Conservation (phyloP, 2,797 vertebrate species). For the Hyperoplus immaculatus region DNA sequence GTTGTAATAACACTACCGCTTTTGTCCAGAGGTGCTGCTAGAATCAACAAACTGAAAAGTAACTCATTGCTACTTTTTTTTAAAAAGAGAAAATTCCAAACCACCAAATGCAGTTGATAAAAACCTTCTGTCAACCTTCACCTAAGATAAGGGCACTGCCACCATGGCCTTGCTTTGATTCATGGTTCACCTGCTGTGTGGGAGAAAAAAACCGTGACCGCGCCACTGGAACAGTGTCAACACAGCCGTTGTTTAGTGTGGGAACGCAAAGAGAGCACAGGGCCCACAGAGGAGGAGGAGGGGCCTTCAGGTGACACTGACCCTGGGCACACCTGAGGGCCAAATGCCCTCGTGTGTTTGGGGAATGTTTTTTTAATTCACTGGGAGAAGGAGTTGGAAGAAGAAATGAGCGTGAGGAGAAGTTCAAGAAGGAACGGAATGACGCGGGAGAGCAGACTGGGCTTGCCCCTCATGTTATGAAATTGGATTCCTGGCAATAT, state of each 20-base stretch:
- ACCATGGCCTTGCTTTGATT: constrained; percentile 33
- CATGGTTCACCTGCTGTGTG: constrained; percentile 60
- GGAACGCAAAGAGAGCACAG: constrained; percentile 64
- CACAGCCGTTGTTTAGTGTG: constrained; percentile 69
- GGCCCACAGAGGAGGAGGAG: constrained; percentile 42
- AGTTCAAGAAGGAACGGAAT: not conserved
- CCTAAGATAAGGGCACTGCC: not conserved
- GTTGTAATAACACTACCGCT: too few species aligned
- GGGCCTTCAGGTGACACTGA: constrained; percentile 35
- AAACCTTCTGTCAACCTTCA: not conserved
- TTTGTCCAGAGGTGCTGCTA: too few species aligned
- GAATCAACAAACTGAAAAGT: too few species aligned
- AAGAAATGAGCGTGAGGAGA: not conserved
- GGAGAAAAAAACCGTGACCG: constrained; percentile 51
- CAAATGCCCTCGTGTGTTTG: constrained; percentile 6
- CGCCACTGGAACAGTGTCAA: constrained; percentile 62
- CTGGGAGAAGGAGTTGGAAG: constrained; percentile 14
- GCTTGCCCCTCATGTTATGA: constrained; percentile 48
- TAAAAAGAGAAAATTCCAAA: not conserved
- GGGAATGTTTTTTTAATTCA: not conserved
- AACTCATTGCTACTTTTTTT: not conserved
- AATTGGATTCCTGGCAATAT: constrained; percentile 62
- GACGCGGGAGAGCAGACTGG: constrained; percentile 8
- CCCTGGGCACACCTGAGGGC: constrained; percentile 16
- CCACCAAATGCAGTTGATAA: not conserved